These are phyloP conservation scores for Drosophila grimshawi DNA, from an alignment of 1,140 invertebrate genomes.

Conservation along the genomic window DNA sequence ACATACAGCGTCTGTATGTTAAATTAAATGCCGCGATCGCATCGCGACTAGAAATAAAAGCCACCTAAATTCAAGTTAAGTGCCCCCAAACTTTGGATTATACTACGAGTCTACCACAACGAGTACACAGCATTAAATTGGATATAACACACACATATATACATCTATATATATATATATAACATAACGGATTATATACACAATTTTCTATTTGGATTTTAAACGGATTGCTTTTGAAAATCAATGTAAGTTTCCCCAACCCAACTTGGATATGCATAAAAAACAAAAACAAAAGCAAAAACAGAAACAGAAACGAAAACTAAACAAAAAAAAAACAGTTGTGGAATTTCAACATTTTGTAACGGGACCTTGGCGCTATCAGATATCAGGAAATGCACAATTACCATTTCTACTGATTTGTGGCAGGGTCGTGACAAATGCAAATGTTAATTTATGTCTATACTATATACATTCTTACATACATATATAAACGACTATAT, in stretches of 20 bases:
- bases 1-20: conserved; percentile 17
- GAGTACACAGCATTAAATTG: conserved; percentile 44
- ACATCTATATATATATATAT: conserved; percentile 32
- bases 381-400: conserved; percentile 38
- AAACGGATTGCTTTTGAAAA: conserved; percentile 82
- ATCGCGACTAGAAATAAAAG: conserved; percentile 3
- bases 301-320: not conserved
- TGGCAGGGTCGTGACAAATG: conserved; percentile 34
- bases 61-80: not conserved
- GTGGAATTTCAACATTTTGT: conserved; percentile 6
- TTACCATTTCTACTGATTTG: conserved; percentile 24
- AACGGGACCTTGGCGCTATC: conserved; percentile 13
- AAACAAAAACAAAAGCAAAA: not conserved
- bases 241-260: conserved; percentile 69
- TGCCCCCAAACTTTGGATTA: conserved; percentile 52
- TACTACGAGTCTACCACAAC: conserved; percentile 25
- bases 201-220: conserved; percentile 49
- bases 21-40: not conserved
- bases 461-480: conserved; percentile 12
- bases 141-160: conserved; percentile 12
- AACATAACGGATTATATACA: conserved; percentile 31
- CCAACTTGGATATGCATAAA: not conserved
- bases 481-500: conserved; percentile 24
- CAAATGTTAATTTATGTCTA: conserved; percentile 33
- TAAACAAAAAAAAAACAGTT: not conserved